Percentiles rank a stretch among this genome's conserved stretches.
phyloP scores from a whole-genome alignment of 2,888 invertebrate species.

The Platerodrilus igneus region DNA sequence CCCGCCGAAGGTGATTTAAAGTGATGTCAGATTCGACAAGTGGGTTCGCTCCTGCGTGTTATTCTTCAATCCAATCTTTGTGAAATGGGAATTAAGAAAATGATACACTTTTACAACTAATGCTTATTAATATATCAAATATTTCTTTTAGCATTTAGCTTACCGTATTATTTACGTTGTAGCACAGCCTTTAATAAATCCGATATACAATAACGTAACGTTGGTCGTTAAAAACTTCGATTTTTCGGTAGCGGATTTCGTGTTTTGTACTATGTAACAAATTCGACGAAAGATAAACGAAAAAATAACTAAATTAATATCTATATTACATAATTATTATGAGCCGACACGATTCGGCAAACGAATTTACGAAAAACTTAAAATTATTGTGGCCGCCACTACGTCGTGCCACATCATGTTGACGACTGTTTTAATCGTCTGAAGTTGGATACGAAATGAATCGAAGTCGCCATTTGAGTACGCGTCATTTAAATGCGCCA shows the following conservation, averaged over 20 bases:
- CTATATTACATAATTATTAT: conserved; percentile 47
- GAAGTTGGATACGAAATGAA: conserved; percentile 33
- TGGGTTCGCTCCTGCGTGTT: conserved; percentile 24
- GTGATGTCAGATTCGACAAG: conserved; percentile 21
- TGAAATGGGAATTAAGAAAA: no score
- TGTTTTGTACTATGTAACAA: conserved; percentile 47
- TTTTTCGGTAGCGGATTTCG: conserved; percentile 45
- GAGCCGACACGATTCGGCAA: conserved; percentile 45
- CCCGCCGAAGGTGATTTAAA: conserved; percentile 23
- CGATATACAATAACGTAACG: conserved; percentile 37
- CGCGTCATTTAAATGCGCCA: conserved; percentile 30
- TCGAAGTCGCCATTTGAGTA: conserved; percentile 22
- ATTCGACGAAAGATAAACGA: conserved; percentile 43
- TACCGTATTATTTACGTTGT: conserved; percentile 38
- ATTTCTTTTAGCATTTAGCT: no score
- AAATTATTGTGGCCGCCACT: conserved; percentile 47
- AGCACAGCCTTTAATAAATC: conserved; percentile 39
- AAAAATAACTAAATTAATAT: conserved; percentile 39
- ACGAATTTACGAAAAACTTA: conserved; percentile 44
- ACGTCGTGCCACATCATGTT: conserved; percentile 52
- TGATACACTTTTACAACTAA: no score
- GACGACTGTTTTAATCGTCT: conserved; percentile 44
- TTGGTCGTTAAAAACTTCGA: conserved; percentile 40
- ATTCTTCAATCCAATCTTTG: no score
- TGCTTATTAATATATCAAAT: no score